Evolutionary conservation across 2,113 vertebrate genomes (phyloP).

Genomic region (Catagonus wagneri): DNA sequence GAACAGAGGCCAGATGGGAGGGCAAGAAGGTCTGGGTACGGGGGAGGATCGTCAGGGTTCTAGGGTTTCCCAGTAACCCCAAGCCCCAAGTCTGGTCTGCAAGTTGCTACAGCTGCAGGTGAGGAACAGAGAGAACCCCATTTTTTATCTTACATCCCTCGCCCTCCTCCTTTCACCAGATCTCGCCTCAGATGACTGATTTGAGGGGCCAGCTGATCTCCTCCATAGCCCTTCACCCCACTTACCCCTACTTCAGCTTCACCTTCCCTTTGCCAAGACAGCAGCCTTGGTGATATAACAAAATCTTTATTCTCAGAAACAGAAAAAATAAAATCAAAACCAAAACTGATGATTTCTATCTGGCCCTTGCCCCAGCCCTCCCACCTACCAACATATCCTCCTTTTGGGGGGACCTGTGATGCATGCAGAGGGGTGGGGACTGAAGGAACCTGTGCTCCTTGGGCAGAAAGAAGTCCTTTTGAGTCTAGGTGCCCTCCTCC

Average conservation of each 20-base stretch:
- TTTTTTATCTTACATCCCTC: not conserved
- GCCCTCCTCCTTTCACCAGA: not conserved
- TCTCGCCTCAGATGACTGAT: not conserved
- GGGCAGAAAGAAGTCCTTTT: constrained; percentile 53
- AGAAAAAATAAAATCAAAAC: constrained; percentile 61
- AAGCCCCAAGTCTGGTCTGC: not conserved
- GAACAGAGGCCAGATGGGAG: not conserved
- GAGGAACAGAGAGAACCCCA: not conserved
- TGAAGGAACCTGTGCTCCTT: constrained; percentile 15
- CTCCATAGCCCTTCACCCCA: not conserved
- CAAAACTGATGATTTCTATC: constrained; percentile 48
- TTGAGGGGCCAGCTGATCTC: not conserved
- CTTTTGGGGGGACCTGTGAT: constrained; percentile 1
- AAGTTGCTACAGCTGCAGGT: not conserved
- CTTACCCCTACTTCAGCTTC: not conserved
- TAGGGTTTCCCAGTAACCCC: not conserved
- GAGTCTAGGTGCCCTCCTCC: constrained; percentile 15
- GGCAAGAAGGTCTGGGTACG: not conserved
- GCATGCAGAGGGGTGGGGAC: constrained; percentile 65
- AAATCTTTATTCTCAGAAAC: constrained; percentile 83
- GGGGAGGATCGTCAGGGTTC: not conserved
- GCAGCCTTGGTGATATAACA: constrained; percentile 69
- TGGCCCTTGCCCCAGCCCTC: constrained; percentile 48
- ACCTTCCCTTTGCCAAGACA: constrained; percentile 48
- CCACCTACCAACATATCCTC: constrained; percentile 44